Percentiles rank a stretch among this genome's conserved stretches.
These are phyloP conservation scores for Lamellibrachia luymesi DNA, from an alignment of 1,140 invertebrate genomes.

Conservation along the genomic window DNA sequence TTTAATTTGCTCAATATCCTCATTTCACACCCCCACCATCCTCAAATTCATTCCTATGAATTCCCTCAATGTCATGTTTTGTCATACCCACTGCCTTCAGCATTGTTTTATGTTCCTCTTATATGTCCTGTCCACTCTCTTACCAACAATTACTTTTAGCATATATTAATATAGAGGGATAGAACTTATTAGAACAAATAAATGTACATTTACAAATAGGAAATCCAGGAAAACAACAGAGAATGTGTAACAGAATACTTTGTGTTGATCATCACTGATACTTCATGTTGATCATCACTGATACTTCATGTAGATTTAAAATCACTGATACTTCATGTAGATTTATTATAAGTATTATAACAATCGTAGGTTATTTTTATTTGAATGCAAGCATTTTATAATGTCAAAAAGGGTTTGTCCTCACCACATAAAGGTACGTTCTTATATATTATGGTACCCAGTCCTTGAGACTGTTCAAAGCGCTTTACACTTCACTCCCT, in stretches of 20 bases:
- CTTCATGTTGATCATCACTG: background rate
- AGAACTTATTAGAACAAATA: background rate
- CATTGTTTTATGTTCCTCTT: background rate
- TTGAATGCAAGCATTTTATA: too few relatives aligned
- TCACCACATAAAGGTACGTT: too few relatives aligned
- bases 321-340: too few relatives aligned
- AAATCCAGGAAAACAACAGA: background rate
- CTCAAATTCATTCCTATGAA: too few relatives aligned
- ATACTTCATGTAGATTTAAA: too few relatives aligned
- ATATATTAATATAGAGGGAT: background rate
- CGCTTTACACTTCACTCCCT: too few relatives aligned
- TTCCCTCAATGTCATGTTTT: background rate
- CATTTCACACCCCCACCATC: background rate
- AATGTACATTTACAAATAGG: background rate
- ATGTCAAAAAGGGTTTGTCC: too few relatives aligned
- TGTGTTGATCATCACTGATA: background rate
- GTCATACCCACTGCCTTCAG: background rate
- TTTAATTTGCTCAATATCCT: background rate
- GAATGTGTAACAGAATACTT: background rate
- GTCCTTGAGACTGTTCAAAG: too few relatives aligned
- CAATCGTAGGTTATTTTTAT: too few relatives aligned
- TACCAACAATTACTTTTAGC: background rate
- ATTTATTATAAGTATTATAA: too few relatives aligned
- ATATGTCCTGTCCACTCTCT: too few relatives aligned
- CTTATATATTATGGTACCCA: too few relatives aligned